Conservation (phyloP, 2,888 invertebrate species). For the Blomia tropicalis region DNA sequence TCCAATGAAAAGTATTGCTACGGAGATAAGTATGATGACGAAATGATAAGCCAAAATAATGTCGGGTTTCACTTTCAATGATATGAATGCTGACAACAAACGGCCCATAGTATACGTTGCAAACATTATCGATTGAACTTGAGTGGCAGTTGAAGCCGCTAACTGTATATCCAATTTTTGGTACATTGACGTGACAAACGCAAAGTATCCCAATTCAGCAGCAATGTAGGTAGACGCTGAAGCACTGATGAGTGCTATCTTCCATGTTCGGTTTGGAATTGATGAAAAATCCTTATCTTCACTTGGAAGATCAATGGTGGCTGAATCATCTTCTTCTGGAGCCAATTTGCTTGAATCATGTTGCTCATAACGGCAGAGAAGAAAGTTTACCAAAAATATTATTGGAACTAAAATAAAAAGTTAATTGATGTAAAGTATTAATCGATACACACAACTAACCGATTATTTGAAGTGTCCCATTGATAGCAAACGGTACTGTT, state of each 20-base stretch:
- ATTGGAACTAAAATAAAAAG: background rate
- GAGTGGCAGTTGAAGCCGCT: background rate
- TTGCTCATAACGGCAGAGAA: background rate
- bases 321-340: background rate
- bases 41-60: background rate
- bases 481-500: background rate
- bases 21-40: background rate
- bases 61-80: background rate
- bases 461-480: background rate
- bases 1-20: background rate
- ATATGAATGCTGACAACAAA: background rate
- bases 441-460: background rate
- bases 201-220: background rate
- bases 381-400: background rate
- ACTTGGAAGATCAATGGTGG: background rate
- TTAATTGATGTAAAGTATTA: background rate
- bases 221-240: background rate
- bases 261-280: background rate
- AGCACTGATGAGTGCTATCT: background rate
- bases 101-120: conserved; percentile 1
- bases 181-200: background rate
- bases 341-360: background rate
- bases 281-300: conserved; percentile 8
- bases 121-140: background rate
- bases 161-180: background rate